Base-by-base conservation (phyloP, 2,797 vertebrate species). In the Macropus fuliginosus region DNA sequence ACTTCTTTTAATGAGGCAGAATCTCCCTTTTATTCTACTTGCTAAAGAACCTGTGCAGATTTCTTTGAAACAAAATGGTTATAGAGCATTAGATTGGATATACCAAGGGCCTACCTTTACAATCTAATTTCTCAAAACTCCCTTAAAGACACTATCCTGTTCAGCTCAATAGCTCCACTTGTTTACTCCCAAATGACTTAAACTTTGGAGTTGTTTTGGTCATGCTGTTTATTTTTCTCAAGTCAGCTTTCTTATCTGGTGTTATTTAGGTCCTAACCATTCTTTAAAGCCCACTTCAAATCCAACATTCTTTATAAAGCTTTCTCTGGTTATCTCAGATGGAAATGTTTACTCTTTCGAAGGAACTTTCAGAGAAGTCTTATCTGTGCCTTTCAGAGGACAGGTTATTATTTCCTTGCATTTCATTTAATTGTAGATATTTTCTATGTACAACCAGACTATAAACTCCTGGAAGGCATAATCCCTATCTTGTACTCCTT, bases 71-170 rank as follows among this genome's bases (percentile, higher is more conserved):
- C 3, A 93, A 94, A 93, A 5, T 90, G n/a, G 0, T 91, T 90
- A 46, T 93, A 90, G 31, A 92, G 92, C 28, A 91, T 93, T 94
- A 94, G 81, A 0, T 5, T 93, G 31, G 29, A 57, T 66, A 91
- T 14, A 91, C 66, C 5, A 94, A 91, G 28, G 87, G 52, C 54
- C 46, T 55, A 57, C 27, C 27, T 0, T 91, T 95, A 62, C n/a
- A 56, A 55, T 28, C 4, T 54, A 74, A 4, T 57, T 93, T 56
- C 93, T 93, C 34, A 66, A 27, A 55, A 93, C 0, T 93, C 34
- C 5, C 1, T n/a, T 66, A n/a, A n/a, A 66, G 34, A 66, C 14
- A n/a, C 34, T 66, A n/a, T 66, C 13, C 34, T 40, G 6, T 40
- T 74, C 16, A 74, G 12, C n/a, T 40, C n/a, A 74, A 40, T 24